Evolutionary conservation across 2,888 invertebrate genomes (phyloP), one percentile per base, ranked within the genome.

Genomic region (Tinea semifulvella): DNA sequence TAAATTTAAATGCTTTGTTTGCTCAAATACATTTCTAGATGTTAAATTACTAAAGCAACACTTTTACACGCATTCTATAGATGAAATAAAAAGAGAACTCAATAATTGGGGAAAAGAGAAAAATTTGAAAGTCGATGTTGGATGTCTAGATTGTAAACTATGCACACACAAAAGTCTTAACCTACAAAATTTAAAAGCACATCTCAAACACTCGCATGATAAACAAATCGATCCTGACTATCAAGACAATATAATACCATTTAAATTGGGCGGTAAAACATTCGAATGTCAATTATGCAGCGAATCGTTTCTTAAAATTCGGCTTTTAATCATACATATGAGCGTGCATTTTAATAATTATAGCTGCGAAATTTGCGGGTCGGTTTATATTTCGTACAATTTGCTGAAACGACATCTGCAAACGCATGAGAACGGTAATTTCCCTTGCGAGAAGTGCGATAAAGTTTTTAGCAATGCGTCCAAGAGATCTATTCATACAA

Each of bases 281-380:
- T 69, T 68, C 27, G 60, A 65, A 28, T 77, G 76, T 43, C 73
- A 73, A 53, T 49, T 74, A 1, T 76, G 76, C 19, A 56, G 58
- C 1, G 68, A 67, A 44, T 54, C 46, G 2, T 75, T 61, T 46
- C 47, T 58, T 0, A 74, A 70, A 50, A 47, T 76, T 1, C 56
- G 71, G 47, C 49, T 67, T 0, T 52, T 77, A 1, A 60, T 71
- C 1, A 70, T 71, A 3, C 77, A 77, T 28, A 77, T 77, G 76
- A 76, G 61, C 26, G 65, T 60, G 47, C 76, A 77, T 52, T 77
- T 63, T 14, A 73, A 68, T 18, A 76, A 76, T 43, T 77, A 56
- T 44, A 72, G 63, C 48, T 77, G 77, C 18, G 77, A 77, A 52
- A 53, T 63, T 3, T 77, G 77, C 25, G 77, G 77, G 0, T 52